Base-by-base conservation (phyloP, 2,113 vertebrate genomes). In the Myodes glareolus region DNA sequence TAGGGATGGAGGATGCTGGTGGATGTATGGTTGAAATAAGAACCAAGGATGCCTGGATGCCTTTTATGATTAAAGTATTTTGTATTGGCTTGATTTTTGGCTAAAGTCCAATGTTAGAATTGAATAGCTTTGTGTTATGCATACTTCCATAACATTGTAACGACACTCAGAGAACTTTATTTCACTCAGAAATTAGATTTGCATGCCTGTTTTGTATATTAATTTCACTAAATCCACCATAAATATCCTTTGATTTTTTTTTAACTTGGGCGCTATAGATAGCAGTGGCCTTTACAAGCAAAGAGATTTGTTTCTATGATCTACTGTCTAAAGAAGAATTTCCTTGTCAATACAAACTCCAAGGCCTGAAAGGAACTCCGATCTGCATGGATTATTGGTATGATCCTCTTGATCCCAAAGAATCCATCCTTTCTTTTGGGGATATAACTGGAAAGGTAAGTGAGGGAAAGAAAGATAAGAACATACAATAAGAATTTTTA, bases 221-320 rank as follows among this genome's bases (percentile, higher is more conserved):
- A 63, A 76, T 91, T 90, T 82, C 23, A 72, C 52, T 87, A 95
- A 92, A 86, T 61, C 12, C 55, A 81, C 78, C 47, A 91, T n/a
- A 88, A 82, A 91, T 92, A 7, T 8, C 92, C 73, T 92, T 1
- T 39, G 36, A 87, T 78, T 50, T 89, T 89, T 36, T 96, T 90
- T 89, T 36, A 95, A 3, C 2, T 77, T 36, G 97, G 8, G 27
- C 90, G 52, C 77, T 93, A 47, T 96, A 97, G 98, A 98, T 99
- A 39, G 99, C 99, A 0, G 99, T 99, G 97, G 98, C 97, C 68
- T 99, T 99, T 98, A 99, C 98, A 86, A 99, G 98, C 97, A 99
- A 99, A 96, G 98, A 99, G 96, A 98, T 99, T 97, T 99, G 98
- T 94, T 99, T 99, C 96, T 99, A 99, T 97, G 98, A 99, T 97